Conservation (phyloP, 2,888 invertebrate genomes). For the Agrotis ipsilon region DNA sequence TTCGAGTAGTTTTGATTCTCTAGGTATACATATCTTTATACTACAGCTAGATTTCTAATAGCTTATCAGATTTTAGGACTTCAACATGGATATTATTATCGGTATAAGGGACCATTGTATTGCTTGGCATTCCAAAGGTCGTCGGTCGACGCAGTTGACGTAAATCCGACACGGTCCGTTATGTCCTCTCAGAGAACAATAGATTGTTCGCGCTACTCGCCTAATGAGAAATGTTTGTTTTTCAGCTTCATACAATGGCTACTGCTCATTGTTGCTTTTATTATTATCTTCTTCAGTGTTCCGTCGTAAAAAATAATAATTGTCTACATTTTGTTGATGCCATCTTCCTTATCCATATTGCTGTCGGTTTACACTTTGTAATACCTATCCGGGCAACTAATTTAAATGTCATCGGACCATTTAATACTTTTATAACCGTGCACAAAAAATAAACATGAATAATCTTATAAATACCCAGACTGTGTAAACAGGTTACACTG, state of each 20-base stretch:
- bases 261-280: slow-evolving; percentile 83
- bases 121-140: slow-evolving; percentile 78
- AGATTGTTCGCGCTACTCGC: slow-evolving; percentile 84
- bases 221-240: slow-evolving; percentile 90
- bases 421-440: slow-evolving; percentile 33
- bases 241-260: slow-evolving; percentile 85
- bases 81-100: slow-evolving; percentile 25
- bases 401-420: slow-evolving; percentile 31
- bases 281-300: slow-evolving; percentile 79
- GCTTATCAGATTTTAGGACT: neutral
- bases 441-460: slow-evolving; percentile 12
- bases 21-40: neutral
- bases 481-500: slow-evolving; percentile 40
- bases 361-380: slow-evolving; percentile 19
- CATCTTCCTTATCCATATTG: slow-evolving; percentile 34
- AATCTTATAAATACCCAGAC: slow-evolving; percentile 32
- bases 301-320: slow-evolving; percentile 76
- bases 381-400: slow-evolving; percentile 15
- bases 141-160: slow-evolving; percentile 82
- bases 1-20: too few relatives aligned
- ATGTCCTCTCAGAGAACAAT: slow-evolving; percentile 88
- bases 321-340: slow-evolving; percentile 41
- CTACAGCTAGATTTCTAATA: neutral
- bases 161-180: slow-evolving; percentile 89
- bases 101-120: slow-evolving; percentile 47